phyloP scores from a whole-genome alignment of 2,113 vertebrate species.

The Equus quagga region DNA sequence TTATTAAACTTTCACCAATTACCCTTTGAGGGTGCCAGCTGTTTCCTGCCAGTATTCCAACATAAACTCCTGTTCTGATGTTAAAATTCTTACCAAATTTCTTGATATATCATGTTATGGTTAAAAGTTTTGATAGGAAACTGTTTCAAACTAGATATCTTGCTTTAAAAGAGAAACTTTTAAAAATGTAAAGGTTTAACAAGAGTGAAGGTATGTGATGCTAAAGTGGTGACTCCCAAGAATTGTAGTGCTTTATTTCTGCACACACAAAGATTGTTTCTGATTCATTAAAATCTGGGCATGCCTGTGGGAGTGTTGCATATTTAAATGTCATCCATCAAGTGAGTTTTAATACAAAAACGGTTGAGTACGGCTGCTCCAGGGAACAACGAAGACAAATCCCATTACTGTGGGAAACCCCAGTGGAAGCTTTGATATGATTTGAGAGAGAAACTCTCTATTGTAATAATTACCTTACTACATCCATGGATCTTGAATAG shows the following conservation, averaged over 20 bases:
- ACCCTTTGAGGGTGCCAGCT: neutral
- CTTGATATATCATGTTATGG: neutral
- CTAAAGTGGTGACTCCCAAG: neutral
- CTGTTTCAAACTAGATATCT: neutral
- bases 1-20: neutral
- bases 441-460: constrained; percentile 9
- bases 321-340: constrained; percentile 44
- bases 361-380: neutral
- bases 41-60: neutral
- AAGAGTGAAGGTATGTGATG: neutral
- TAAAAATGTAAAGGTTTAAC: neutral
- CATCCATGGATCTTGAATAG: neutral
- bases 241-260: neutral
- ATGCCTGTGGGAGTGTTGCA: neutral
- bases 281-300: constrained; percentile 38
- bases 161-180: constrained; percentile 5
- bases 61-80: neutral
- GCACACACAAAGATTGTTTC: neutral
- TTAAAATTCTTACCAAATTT: constrained; percentile 35
- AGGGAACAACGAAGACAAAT: neutral
- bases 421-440: neutral
- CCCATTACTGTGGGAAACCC: neutral
- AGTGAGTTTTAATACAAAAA: neutral
- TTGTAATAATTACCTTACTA: neutral
- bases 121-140: neutral